These are phyloP conservation scores for Drosophila ezoana DNA, from an alignment of 2,888 invertebrate genomes.

Conservation along the genomic window DNA sequence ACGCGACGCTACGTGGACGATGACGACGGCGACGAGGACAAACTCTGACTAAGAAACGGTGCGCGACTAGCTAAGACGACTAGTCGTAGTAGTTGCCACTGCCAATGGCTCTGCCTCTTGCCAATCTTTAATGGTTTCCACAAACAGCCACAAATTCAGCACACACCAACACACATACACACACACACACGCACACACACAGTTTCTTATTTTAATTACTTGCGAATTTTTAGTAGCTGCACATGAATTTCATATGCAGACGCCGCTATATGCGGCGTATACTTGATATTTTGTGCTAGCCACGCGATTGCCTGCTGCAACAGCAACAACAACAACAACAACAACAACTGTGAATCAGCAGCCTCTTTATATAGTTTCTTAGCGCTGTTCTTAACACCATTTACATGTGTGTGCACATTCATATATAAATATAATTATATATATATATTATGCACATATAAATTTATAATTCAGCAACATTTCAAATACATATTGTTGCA, in stretches of 20 bases:
- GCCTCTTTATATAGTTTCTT: constrained; percentile 13
- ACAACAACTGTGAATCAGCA: constrained; percentile 46
- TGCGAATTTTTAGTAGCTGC: constrained; percentile 61
- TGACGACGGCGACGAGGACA: constrained; percentile 58
- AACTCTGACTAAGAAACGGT: constrained; percentile 68
- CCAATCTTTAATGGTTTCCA: constrained; percentile 54
- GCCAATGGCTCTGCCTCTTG: constrained; percentile 37
- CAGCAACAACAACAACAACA: constrained; percentile 30
- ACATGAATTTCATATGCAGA: constrained; percentile 56
- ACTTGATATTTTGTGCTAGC: constrained; percentile 58
- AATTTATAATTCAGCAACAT: constrained; percentile 18
- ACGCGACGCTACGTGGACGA: constrained; percentile 41
- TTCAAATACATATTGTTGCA: constrained; percentile 10
- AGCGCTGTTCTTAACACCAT: constrained; percentile 48
- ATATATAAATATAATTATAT: constrained; percentile 3
- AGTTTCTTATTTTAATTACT: constrained; percentile 72
- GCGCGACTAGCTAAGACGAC: constrained; percentile 58
- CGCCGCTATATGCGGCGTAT: constrained; percentile 43
- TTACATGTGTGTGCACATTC: constrained; percentile 31
- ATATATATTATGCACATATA: constrained; percentile 3
- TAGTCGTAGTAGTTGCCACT: constrained; percentile 49
- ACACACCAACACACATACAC: constrained; percentile 16
- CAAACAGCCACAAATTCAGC: constrained; percentile 38
- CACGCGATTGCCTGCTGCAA: constrained; percentile 45
- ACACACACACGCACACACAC: constrained; percentile 29